Conservation (phyloP, 2,888 invertebrate species). For the Aphidius colemani region DNA sequence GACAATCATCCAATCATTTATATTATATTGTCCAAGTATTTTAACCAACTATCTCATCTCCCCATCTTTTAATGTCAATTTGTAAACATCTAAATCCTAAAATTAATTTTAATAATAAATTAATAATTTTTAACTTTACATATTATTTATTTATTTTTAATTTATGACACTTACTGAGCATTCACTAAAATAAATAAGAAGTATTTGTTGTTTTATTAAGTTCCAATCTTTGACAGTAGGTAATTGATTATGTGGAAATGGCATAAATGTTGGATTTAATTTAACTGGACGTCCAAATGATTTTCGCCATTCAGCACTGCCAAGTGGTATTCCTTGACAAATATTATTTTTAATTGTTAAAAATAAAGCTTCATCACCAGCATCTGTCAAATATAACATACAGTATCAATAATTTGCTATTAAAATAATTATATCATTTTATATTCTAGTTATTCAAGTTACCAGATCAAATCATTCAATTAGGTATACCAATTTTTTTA, state of each 20-base stretch:
- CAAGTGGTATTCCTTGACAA: slow-evolving; percentile 80
- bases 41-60: slow-evolving; percentile 91
- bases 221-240: slow-evolving; percentile 77
- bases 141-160: neutral
- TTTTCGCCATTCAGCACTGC: slow-evolving; percentile 89
- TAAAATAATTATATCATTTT: slow-evolving; percentile 8
- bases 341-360: slow-evolving; percentile 79
- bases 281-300: slow-evolving; percentile 87
- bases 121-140: neutral
- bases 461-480: slow-evolving; percentile 7
- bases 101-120: slow-evolving; percentile 18
- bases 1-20: slow-evolving; percentile 92
- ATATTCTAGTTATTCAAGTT: slow-evolving; percentile 1
- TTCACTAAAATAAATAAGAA: slow-evolving; percentile 95
- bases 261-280: slow-evolving; percentile 80
- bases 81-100: slow-evolving; percentile 92
- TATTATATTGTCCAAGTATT: slow-evolving; percentile 73
- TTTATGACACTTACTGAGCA: slow-evolving; percentile 64
- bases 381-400: slow-evolving; percentile 64
- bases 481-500: no score
- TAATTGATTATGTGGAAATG: slow-evolving; percentile 76
- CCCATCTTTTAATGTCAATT: slow-evolving; percentile 86
- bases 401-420: slow-evolving; percentile 7
- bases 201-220: slow-evolving; percentile 84
- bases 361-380: slow-evolving; percentile 85